phyloP scores from a whole-genome alignment of 2,888 invertebrate species.

The Leucozona laternaria region DNA sequence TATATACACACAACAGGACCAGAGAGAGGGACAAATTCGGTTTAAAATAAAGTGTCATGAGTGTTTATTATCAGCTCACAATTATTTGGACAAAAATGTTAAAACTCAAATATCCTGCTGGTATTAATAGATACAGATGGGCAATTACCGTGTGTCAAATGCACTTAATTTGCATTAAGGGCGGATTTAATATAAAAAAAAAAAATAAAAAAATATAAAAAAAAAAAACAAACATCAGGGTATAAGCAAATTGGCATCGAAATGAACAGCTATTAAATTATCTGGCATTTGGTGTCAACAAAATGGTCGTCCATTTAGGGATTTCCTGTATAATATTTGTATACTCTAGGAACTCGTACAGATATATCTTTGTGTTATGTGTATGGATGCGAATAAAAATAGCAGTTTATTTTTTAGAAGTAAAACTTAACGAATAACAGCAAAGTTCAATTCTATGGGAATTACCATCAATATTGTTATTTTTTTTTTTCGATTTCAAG shows the following conservation, averaged over 20 bases:
- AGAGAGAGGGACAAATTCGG: neutral
- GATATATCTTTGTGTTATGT: neutral
- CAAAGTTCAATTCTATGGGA: conserved; percentile 50
- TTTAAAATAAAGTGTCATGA: conserved; percentile 43
- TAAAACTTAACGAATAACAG: conserved; percentile 49
- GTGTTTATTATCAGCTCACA: conserved; percentile 50
- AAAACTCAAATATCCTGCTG: conserved; percentile 21
- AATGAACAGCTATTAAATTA: conserved; percentile 59
- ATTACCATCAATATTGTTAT: conserved; percentile 15
- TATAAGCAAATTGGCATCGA: conserved; percentile 51
- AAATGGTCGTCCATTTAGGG: conserved; percentile 41
- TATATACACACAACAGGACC: neutral
- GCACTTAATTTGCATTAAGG: conserved; percentile 63
- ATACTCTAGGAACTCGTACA: neutral
- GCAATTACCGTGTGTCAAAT: conserved; percentile 60
- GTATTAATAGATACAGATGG: conserved; percentile 43
- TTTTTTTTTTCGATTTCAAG: conserved; percentile 31
- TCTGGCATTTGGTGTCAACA: conserved; percentile 63
- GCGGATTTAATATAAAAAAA: conserved; percentile 22
- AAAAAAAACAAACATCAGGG: conserved; percentile 1
- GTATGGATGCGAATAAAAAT: neutral
- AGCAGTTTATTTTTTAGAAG: conserved; percentile 44
- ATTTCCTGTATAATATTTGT: neutral
- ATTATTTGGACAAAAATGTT: conserved; percentile 32
- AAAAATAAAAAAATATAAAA: neutral